These are phyloP conservation scores for Erpornis zantholeuca DNA, from an alignment of 2,113 vertebrate species.

Conservation along the genomic window DNA sequence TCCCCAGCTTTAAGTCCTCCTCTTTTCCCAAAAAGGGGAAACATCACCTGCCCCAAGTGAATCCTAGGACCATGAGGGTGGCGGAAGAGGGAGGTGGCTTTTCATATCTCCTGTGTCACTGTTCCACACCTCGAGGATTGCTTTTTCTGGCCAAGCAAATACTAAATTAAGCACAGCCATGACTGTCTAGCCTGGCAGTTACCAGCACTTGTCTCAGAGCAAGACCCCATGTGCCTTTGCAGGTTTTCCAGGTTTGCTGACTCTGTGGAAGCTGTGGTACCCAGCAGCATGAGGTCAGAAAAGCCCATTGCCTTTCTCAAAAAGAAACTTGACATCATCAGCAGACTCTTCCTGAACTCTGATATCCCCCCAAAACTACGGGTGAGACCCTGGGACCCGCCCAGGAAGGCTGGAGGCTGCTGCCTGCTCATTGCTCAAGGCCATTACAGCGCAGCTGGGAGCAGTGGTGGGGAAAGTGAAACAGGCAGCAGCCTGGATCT, in stretches of 20 bases:
- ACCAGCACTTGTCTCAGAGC: not conserved
- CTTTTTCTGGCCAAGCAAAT: not conserved
- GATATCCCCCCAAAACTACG: conserved; percentile 63
- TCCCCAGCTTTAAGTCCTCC: not conserved
- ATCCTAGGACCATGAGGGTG: rapidly evolving
- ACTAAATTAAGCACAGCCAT: not conserved
- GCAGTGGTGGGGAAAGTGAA: not conserved
- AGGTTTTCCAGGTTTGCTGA: conserved; percentile 70
- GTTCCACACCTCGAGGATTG: not conserved
- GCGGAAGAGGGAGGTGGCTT: not conserved
- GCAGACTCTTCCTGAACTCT: conserved; percentile 64
- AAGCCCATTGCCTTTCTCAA: conserved; percentile 54
- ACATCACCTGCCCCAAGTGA: not conserved
- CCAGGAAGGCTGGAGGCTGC: not conserved
- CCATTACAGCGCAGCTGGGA: not conserved
- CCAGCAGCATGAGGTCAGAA: not conserved
- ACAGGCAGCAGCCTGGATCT: not conserved
- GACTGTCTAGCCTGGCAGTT: not conserved
- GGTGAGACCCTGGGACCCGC: conserved; percentile 38
- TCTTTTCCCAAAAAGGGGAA: not conserved
- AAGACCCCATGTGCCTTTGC: not conserved
- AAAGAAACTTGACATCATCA: conserved; percentile 62
- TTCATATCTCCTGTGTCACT: not conserved
- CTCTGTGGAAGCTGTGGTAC: not conserved
- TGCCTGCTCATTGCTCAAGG: not conserved